These are phyloP conservation scores for Syngnathus rostellatus DNA, from an alignment of 2,797 vertebrate genomes.

Conservation along the genomic window DNA sequence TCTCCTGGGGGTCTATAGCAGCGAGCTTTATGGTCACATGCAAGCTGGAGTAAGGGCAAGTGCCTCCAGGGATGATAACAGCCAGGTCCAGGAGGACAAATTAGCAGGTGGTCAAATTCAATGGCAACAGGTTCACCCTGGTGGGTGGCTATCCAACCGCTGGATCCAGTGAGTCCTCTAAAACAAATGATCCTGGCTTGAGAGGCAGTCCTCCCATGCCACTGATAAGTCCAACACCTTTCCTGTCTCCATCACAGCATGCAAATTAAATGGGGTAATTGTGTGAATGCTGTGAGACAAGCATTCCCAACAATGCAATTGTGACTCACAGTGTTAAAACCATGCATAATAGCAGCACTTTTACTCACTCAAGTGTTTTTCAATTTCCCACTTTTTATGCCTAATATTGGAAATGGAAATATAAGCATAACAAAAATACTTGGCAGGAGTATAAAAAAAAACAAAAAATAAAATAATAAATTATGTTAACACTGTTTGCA, in stretches of 20 bases:
- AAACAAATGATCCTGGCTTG: neutral
- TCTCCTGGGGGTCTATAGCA: neutral
- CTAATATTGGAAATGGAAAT: no score
- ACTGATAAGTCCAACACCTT: neutral
- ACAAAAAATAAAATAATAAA: no score
- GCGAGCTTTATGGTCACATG: neutral
- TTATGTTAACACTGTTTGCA: neutral
- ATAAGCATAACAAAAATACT: no score
- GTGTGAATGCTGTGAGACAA: neutral
- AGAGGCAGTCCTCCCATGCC: neutral
- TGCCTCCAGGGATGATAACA: neutral
- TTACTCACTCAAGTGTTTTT: neutral
- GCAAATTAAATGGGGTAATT: neutral
- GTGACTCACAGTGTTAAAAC: neutral
- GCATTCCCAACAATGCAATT: neutral
- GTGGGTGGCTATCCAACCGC: neutral
- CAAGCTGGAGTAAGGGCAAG: neutral
- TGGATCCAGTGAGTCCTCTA: neutral
- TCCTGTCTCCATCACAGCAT: neutral
- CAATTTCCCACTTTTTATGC: neutral
- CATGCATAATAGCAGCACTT: neutral
- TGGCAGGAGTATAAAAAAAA: no score
- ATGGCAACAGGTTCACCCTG: neutral
- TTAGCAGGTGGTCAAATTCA: neutral
- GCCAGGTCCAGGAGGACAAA: neutral